Conservation (phyloP, 2,888 invertebrate genomes). For the Idaea biselata region DNA sequence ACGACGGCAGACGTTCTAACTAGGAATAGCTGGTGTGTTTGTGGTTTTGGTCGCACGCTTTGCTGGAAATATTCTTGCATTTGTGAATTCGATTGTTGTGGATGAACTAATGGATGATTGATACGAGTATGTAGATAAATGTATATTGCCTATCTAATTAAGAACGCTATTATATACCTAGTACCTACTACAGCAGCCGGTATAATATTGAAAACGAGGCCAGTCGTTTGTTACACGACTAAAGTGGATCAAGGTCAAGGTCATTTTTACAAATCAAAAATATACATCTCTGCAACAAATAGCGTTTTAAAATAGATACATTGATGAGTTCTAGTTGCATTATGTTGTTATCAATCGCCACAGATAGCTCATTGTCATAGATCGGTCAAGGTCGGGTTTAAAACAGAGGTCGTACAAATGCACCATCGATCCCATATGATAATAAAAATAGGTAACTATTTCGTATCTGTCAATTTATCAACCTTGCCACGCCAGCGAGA, state of each 20-base stretch:
- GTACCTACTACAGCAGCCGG: constrained; percentile 54
- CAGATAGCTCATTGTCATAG: constrained; percentile 57
- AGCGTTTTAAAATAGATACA: constrained; percentile 65
- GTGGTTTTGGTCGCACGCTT: not conserved
- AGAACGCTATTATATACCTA: constrained; percentile 36
- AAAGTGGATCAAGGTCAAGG: constrained; percentile 80
- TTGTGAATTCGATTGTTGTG: not conserved
- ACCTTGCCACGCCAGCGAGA: constrained; percentile 22
- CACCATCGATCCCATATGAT: constrained; percentile 15
- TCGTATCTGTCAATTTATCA: constrained; percentile 4
- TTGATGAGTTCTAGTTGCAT: constrained; percentile 61
- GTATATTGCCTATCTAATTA: constrained; percentile 60
- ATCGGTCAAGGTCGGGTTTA: constrained; percentile 74
- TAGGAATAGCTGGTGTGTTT: not conserved
- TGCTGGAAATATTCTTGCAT: constrained; percentile 2
- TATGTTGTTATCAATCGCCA: constrained; percentile 66
- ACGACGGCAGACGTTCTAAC: not conserved
- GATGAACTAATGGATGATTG: not conserved
- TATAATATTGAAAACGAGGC: constrained; percentile 77
- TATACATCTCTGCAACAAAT: constrained; percentile 67
- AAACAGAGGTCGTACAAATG: constrained; percentile 48
- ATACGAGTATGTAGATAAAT: not conserved
- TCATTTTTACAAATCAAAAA: constrained; percentile 79
- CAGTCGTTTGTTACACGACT: constrained; percentile 72
- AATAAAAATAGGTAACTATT: not conserved